phyloP scores from a whole-genome alignment of 2,113 vertebrate species.

The Danionella cerebrum region DNA sequence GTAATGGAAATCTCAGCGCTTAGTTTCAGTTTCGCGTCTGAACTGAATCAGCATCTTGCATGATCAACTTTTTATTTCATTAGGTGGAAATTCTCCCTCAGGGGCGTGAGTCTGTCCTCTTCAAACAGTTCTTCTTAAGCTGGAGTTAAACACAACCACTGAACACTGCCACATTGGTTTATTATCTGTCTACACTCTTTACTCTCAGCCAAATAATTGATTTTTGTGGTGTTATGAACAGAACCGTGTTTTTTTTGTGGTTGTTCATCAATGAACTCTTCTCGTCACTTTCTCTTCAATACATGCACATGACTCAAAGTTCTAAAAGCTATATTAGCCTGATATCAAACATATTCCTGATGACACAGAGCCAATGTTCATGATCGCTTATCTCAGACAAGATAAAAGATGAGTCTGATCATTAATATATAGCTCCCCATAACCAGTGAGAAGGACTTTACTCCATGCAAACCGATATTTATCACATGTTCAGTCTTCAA shows the following conservation, averaged over 20 bases:
- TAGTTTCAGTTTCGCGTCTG: neutral
- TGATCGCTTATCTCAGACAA: no score
- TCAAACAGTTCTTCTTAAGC: conserved; percentile 85
- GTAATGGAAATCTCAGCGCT: conserved; percentile 45
- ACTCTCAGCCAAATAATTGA: neutral
- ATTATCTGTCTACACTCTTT: neutral
- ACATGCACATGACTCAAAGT: no score
- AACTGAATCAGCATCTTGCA: neutral
- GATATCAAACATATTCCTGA: no score
- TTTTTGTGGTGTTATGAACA: neutral
- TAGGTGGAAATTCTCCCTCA: conserved; percentile 88
- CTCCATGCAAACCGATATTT: no score
- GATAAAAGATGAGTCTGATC: no score
- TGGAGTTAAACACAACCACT: conserved; percentile 67
- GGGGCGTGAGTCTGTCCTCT: conserved; percentile 77
- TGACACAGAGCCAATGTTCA: no score
- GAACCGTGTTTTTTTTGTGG: neutral
- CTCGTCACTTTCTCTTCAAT: no score
- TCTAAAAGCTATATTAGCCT: no score
- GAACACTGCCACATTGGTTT: neutral
- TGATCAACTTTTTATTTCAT: neutral
- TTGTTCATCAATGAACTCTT: no score
- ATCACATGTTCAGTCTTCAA: no score
- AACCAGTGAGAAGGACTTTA: no score
- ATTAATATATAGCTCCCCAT: no score